A percentile compares a stretch with the other conserved stretches of the same genome.
Evolutionary conservation across 2,888 invertebrate genomes (phyloP).

Genomic region (Incurvaria masculella): DNA sequence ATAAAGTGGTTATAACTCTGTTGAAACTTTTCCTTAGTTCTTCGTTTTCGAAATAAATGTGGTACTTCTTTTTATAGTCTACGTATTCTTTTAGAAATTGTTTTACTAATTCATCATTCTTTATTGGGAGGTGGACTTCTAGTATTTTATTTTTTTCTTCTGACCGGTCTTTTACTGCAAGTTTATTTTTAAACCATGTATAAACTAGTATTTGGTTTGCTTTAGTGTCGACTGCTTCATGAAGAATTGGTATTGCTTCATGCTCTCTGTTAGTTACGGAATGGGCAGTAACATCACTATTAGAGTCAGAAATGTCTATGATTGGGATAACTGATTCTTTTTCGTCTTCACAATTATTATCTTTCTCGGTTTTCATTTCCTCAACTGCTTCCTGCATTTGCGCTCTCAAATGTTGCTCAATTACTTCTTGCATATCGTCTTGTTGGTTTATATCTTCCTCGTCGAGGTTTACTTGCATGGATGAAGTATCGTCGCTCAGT

Average conservation of each 20-base stretch:
- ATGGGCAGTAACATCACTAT: background rate
- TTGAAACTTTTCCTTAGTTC: constrained; percentile 5
- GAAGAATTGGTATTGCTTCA: constrained; percentile 17
- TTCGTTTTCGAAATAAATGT: constrained; percentile 14
- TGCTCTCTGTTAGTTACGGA: background rate
- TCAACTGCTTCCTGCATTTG: background rate
- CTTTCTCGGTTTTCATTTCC: background rate
- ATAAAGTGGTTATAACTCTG: constrained; percentile 8
- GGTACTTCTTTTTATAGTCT: constrained; percentile 16
- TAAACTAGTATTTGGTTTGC: constrained; percentile 20
- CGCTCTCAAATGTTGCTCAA: background rate
- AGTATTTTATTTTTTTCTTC: constrained; percentile 18
- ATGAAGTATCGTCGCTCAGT: constrained; percentile 3
- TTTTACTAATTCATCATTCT: constrained; percentile 17
- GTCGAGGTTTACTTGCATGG: constrained; percentile 8
- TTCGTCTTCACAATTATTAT: background rate
- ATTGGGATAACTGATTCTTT: background rate
- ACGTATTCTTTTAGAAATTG: constrained; percentile 19
- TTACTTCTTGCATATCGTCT: too few relatives aligned
- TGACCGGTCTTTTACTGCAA: constrained; percentile 17
- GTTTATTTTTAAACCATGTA: constrained; percentile 16
- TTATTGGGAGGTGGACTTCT: constrained; percentile 17
- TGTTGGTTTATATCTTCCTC: constrained; percentile 1
- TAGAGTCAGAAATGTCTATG: background rate
- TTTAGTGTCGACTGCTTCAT: constrained; percentile 22